These are phyloP conservation scores for Pangasianodon hypophthalmus DNA, from an alignment of 2,113 vertebrate genomes.

Conservation along the genomic window DNA sequence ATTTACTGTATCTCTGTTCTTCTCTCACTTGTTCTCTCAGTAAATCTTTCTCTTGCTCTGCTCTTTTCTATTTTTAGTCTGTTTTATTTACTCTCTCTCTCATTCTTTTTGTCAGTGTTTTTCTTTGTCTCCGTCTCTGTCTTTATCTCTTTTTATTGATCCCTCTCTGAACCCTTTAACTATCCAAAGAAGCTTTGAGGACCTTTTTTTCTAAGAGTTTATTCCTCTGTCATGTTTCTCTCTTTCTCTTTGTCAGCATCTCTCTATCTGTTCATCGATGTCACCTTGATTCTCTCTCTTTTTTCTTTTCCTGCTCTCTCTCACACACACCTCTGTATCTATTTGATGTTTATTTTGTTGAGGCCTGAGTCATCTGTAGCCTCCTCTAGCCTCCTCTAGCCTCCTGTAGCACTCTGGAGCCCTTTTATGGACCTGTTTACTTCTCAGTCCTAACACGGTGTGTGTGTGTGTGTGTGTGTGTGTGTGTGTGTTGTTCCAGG, in stretches of 20 bases:
- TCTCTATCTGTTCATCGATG: not conserved
- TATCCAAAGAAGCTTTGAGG: not conserved
- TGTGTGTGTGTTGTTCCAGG: conserved; percentile 67
- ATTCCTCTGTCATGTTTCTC: not conserved
- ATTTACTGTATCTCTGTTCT: not conserved
- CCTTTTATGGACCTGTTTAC: conserved; percentile 71
- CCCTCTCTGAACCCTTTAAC: not conserved
- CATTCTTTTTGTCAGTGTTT: not conserved
- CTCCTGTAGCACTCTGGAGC: not conserved
- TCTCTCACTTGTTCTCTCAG: not conserved
- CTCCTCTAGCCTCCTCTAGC: no score
- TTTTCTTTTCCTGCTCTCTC: not conserved
- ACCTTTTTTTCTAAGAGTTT: not conserved
- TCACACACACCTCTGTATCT: not conserved
- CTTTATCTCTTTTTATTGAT: not conserved
- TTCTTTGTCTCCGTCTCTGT: not conserved
- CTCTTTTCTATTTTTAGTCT: not conserved
- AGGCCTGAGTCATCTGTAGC: not conserved
- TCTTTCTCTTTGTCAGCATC: not conserved
- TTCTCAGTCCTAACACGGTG: not conserved
- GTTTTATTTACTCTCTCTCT: no score
- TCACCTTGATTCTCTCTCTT: not conserved
- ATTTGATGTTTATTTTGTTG: not conserved
- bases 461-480: conserved; percentile 14
- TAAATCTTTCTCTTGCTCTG: not conserved